Conservation (phyloP, 2,888 invertebrate species). For the Crocallis elinguaria region DNA sequence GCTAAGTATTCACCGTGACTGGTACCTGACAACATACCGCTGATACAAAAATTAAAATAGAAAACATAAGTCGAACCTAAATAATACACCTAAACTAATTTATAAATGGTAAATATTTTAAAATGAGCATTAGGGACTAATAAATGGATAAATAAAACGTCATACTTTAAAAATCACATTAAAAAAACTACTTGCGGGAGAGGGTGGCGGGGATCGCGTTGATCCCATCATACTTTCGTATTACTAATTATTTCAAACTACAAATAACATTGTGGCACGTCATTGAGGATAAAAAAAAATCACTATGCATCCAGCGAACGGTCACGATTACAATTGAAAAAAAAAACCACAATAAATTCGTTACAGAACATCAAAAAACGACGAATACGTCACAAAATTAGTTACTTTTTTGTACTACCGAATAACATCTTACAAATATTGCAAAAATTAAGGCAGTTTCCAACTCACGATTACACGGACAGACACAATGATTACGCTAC, state of each 20-base stretch:
- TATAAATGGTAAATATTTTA: constrained; percentile 79
- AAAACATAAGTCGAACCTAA: constrained; percentile 70
- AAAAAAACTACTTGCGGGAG: constrained; percentile 53
- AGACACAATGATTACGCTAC: constrained; percentile 43
- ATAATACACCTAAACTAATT: constrained; percentile 71
- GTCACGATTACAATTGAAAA: constrained; percentile 54
- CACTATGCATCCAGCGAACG: constrained; percentile 59
- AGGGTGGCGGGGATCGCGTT: constrained; percentile 56
- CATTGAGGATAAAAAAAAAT: constrained; percentile 63
- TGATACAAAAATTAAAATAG: constrained; percentile 45
- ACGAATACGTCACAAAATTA: constrained; percentile 56
- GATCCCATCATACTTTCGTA: constrained; percentile 63
- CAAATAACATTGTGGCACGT: constrained; percentile 81
- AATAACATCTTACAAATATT: constrained; percentile 55
- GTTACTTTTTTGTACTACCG: constrained; percentile 71
- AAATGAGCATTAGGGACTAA: constrained; percentile 82
- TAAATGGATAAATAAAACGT: constrained; percentile 77
- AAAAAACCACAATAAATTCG: constrained; percentile 76
- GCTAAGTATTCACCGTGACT: constrained; percentile 55
- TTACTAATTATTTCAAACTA: constrained; percentile 70
- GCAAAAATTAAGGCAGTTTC: constrained; percentile 59
- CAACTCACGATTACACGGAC: constrained; percentile 47
- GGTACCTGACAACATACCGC: constrained; percentile 61
- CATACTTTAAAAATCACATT: constrained; percentile 74
- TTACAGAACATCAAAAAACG: constrained; percentile 64